Evolutionary conservation across 2,888 invertebrate genomes (phyloP).

Genomic region (Drosophila atroscutellata): DNA sequence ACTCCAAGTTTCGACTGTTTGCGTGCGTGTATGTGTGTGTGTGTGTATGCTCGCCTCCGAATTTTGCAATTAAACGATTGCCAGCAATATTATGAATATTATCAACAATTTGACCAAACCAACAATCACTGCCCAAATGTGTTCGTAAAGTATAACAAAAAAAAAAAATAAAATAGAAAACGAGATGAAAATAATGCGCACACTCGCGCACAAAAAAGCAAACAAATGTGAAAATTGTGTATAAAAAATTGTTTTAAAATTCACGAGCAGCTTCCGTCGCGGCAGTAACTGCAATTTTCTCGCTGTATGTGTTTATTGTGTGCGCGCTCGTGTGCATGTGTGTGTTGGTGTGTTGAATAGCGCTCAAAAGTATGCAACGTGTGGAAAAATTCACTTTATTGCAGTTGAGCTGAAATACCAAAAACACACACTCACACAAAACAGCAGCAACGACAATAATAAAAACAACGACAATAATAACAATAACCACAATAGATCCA

Average conservation of each 20-base stretch:
- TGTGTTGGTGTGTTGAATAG: constrained; percentile 39
- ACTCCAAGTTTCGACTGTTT: constrained; percentile 49
- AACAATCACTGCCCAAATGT: constrained; percentile 22
- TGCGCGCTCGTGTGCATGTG: constrained; percentile 19
- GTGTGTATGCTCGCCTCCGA: constrained; percentile 16
- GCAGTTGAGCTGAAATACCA: constrained; percentile 63
- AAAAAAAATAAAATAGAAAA: background rate
- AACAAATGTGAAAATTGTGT: constrained; percentile 49
- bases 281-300: constrained; percentile 74
- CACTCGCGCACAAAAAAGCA: constrained; percentile 4
- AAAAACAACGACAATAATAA: constrained; percentile 28
- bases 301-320: constrained; percentile 47
- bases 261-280: constrained; percentile 65
- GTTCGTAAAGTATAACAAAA: background rate
- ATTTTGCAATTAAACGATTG: constrained; percentile 38
- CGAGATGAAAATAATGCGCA: background rate
- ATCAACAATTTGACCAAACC: constrained; percentile 29
- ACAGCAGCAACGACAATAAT: constrained; percentile 39
- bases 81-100: constrained; percentile 21
- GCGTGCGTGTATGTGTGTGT: constrained; percentile 32
- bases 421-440: constrained; percentile 12
- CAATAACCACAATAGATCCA: constrained; percentile 29
- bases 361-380: constrained; percentile 74
- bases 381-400: constrained; percentile 74
- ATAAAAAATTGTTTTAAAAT: constrained; percentile 76